phyloP scores from a whole-genome alignment of 2,888 invertebrate genomes.

The Nemotelus pantherinus region DNA sequence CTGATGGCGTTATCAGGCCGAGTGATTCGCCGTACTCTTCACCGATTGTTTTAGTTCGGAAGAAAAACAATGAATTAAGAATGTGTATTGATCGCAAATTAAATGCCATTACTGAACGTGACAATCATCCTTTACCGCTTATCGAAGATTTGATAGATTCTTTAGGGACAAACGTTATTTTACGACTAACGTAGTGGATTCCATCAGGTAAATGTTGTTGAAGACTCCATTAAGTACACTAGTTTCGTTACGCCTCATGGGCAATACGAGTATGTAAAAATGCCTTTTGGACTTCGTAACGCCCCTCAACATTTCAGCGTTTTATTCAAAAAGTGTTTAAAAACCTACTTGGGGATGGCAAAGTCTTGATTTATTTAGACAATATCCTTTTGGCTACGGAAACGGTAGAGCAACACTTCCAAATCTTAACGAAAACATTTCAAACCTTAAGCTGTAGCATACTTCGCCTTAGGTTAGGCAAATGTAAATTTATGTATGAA shows the following conservation, averaged over 20 bases:
- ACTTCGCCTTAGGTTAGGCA: too few relatives aligned
- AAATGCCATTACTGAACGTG: constrained; percentile 48
- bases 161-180: constrained; percentile 47
- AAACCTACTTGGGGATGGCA: constrained; percentile 45
- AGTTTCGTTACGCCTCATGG: constrained; percentile 52
- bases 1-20: constrained; percentile 47
- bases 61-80: too few relatives aligned
- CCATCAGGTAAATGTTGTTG: constrained; percentile 50
- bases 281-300: constrained; percentile 52
- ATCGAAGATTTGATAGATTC: constrained; percentile 50
- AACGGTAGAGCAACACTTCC: background rate
- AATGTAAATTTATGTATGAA: too few relatives aligned
- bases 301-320: constrained; percentile 51
- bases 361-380: constrained; percentile 46
- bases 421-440: background rate
- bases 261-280: constrained; percentile 49
- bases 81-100: constrained; percentile 48
- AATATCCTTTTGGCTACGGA: constrained; percentile 48
- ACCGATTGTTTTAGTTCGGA: constrained; percentile 50
- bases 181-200: constrained; percentile 53
- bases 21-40: constrained; percentile 51
- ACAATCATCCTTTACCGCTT: constrained; percentile 50
- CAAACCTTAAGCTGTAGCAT: too few relatives aligned
- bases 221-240: constrained; percentile 51
- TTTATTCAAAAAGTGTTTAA: constrained; percentile 52